phyloP scores from a whole-genome alignment of 1,140 invertebrate species.

The Heliconius congener region DNA sequence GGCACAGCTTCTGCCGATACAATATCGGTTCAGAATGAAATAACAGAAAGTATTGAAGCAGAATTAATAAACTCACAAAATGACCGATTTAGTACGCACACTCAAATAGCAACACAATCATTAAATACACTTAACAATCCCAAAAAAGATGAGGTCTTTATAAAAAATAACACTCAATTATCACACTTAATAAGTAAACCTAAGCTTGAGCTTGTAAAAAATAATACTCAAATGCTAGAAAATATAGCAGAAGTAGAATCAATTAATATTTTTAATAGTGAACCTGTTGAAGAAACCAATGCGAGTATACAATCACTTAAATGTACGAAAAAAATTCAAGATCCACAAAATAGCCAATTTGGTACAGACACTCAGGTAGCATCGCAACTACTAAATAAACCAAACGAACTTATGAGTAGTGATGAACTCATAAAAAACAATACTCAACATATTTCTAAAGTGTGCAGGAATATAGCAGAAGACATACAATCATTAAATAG shows the following conservation, averaged over 20 bases:
- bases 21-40: slow-evolving; percentile 59
- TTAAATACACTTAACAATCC: background rate
- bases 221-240: too few species aligned
- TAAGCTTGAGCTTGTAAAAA: background rate
- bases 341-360: slow-evolving; percentile 50
- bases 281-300: too few species aligned
- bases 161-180: background rate
- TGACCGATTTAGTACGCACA: slow-evolving; percentile 32
- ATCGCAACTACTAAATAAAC: background rate
- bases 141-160: background rate
- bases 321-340: background rate
- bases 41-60: slow-evolving; percentile 64
- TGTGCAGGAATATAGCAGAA: slow-evolving; percentile 23
- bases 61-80: slow-evolving; percentile 49
- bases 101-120: background rate
- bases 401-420: background rate
- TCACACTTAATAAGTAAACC: background rate
- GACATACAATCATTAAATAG: slow-evolving; percentile 53
- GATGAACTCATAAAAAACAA: background rate
- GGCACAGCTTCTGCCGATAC: slow-evolving; percentile 70
- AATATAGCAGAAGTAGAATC: too few species aligned
- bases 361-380: background rate
- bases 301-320: too few species aligned
- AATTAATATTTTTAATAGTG: too few species aligned
- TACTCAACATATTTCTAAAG: background rate